Conservation (phyloP, 2,113 vertebrate genomes). For the Tricholaema leucomelas region DNA sequence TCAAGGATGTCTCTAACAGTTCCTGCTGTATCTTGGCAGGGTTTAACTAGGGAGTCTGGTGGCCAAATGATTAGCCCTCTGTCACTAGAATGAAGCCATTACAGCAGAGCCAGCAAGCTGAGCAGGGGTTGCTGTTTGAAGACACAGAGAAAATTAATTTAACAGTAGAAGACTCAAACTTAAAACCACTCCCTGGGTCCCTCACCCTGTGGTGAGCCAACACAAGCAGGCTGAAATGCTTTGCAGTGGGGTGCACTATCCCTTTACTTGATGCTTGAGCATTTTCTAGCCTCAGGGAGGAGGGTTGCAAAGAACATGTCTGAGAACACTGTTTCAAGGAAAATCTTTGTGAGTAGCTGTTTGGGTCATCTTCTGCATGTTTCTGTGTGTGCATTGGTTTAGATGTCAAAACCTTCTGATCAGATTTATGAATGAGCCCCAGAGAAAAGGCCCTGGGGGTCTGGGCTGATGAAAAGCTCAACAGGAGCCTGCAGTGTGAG, state of each 20-base stretch:
- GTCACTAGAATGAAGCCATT: background rate
- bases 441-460: too few relatives aligned
- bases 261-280: background rate
- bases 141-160: background rate
- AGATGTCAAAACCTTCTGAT: background rate
- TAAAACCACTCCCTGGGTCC: background rate
- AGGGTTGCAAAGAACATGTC: background rate
- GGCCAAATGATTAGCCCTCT: background rate
- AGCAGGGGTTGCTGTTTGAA: background rate
- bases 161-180: background rate
- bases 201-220: background rate
- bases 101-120: background rate
- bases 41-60: background rate
- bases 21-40: conserved; percentile 9
- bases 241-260: background rate
- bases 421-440: background rate
- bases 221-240: background rate
- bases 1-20: background rate
- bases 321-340: background rate
- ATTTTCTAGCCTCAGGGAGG: background rate
- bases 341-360: background rate
- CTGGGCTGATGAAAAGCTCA: too few relatives aligned
- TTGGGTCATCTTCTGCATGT: background rate
- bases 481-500: too few relatives aligned
- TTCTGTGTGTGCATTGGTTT: background rate